Percentiles rank a stretch among this genome's conserved stretches.
These are phyloP conservation scores for Streptopelia turtur DNA, from an alignment of 2,797 vertebrate genomes.

Conservation along the genomic window DNA sequence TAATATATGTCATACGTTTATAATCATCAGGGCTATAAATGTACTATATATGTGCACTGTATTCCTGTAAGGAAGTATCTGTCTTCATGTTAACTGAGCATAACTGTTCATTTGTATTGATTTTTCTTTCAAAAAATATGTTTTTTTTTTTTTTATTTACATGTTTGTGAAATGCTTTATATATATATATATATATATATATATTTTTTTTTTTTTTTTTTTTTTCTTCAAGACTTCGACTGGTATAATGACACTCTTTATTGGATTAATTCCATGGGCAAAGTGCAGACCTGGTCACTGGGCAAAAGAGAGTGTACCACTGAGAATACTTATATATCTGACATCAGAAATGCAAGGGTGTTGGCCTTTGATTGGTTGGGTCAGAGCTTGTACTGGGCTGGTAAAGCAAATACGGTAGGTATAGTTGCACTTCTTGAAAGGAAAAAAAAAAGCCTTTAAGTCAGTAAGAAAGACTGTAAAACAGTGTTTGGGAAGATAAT, in stretches of 20 bases:
- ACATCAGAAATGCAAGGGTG: conserved; percentile 65
- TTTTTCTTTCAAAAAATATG: neutral
- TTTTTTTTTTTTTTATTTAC: neutral
- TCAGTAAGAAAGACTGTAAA: neutral
- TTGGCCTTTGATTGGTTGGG: conserved; percentile 82
- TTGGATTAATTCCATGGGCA: conserved; percentile 75
- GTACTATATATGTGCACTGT: neutral
- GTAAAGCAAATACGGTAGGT: conserved; percentile 76
- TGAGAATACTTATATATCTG: conserved; percentile 38
- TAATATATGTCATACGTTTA: neutral
- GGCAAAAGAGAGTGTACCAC: neutral
- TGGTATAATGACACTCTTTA: conserved; percentile 82
- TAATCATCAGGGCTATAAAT: neutral
- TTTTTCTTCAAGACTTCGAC: conserved; percentile 73
- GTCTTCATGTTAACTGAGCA: neutral
- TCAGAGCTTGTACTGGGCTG: conserved; percentile 79
- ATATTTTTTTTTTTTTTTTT: neutral
- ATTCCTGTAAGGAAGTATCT: neutral
- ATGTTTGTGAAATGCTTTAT: neutral
- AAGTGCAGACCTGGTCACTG: conserved; percentile 70
- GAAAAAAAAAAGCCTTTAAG: neutral
- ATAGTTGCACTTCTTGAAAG: neutral
- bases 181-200: too few relatives aligned
- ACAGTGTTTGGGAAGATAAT: neutral
- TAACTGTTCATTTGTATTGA: neutral